These are phyloP conservation scores for Gastracanthus pulcherrimus DNA, from an alignment of 2,888 invertebrate genomes.

Conservation along the genomic window DNA sequence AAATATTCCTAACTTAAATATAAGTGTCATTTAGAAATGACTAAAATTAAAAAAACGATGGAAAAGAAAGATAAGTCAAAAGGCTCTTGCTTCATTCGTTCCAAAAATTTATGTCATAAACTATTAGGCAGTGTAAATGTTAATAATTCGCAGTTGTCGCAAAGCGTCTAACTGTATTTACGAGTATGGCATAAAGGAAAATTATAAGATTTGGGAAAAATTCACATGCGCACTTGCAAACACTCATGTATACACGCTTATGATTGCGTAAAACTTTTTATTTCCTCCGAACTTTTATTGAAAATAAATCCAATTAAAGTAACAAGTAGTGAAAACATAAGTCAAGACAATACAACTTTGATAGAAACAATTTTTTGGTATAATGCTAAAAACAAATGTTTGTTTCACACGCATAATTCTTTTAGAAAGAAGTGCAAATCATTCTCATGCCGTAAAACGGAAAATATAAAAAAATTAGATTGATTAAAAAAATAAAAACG, in stretches of 20 bases:
- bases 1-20: background rate
- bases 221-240: background rate
- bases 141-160: constrained; percentile 28
- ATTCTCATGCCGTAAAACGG: constrained; percentile 19
- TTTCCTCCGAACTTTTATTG: background rate
- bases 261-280: background rate
- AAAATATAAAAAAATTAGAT: background rate
- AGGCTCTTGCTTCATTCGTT: constrained; percentile 28
- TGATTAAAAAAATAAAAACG: background rate
- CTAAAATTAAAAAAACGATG: background rate
- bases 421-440: constrained; percentile 15
- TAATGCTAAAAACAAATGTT: constrained; percentile 9
- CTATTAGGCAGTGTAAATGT: constrained; percentile 14
- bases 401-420: constrained; percentile 6
- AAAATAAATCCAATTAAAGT: background rate
- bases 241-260: background rate
- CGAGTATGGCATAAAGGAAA: background rate
- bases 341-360: constrained; percentile 53
- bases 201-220: constrained; percentile 5
- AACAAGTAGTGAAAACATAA: constrained; percentile 28
- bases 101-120: background rate
- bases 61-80: background rate
- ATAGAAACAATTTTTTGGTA: constrained; percentile 42
- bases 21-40: constrained; percentile 9
- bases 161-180: constrained; percentile 32